phyloP scores from a whole-genome alignment of 37 sponge, comb jelly and placozoan genomes.

The Haliclona indistincta region DNA sequence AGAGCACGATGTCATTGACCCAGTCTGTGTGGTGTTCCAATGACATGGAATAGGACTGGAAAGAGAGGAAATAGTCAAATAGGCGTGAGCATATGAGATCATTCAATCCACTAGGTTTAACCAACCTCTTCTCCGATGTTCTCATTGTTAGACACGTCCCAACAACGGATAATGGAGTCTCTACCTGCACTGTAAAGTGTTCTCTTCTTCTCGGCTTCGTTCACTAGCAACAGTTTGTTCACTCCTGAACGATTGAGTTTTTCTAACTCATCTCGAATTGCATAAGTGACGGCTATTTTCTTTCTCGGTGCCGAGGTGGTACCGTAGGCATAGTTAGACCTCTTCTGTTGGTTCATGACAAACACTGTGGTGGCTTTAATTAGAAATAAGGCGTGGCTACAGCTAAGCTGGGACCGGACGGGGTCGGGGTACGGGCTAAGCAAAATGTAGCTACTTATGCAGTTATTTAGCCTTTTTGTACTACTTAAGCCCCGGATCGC shows the following conservation, averaged over 20 bases:
- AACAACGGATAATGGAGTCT: constrained; percentile 88
- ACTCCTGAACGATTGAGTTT: constrained; percentile 81
- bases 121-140: constrained; percentile 5
- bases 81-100: too few species aligned
- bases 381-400: too few species aligned
- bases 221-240: constrained; percentile 72
- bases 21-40: constrained; percentile 98
- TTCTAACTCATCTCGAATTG: constrained; percentile 74
- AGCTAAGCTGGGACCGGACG: too few species aligned
- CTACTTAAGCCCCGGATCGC: too few species aligned
- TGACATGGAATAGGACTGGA: constrained; percentile 22
- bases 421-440: too few species aligned
- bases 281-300: constrained; percentile 73
- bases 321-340: too few species aligned
- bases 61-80: not conserved
- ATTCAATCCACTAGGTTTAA: not conserved
- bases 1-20: constrained; percentile 92
- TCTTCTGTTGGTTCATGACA: too few species aligned
- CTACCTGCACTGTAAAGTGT: constrained; percentile 88
- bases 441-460: too few species aligned
- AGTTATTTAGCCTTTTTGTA: too few species aligned
- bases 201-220: not conserved
- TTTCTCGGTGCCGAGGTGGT: constrained; percentile 31
- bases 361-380: too few species aligned
- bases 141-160: constrained; percentile 51